phyloP scores from a whole-genome alignment of 2,797 vertebrate genomes.

The Tarsius wallacei region DNA sequence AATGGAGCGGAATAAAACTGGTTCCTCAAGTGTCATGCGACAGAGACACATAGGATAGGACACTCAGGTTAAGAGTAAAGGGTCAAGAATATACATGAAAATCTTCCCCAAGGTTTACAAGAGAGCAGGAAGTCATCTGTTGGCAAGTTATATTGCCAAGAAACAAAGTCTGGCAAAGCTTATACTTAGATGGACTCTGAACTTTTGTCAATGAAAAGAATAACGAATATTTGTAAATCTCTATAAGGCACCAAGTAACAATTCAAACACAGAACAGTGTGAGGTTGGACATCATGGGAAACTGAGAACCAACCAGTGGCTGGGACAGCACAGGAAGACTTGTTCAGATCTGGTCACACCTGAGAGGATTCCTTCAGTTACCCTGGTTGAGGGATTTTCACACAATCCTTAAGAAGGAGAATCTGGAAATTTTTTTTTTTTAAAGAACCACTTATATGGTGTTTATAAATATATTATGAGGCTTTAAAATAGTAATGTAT shows the following conservation, averaged over 20 bases:
- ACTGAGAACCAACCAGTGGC: neutral
- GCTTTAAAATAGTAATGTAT: neutral
- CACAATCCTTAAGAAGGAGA: neutral
- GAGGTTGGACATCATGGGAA: neutral
- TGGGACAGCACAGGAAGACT: neutral
- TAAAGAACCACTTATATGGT: neutral
- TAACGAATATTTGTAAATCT: neutral
- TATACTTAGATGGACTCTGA: conserved; percentile 9
- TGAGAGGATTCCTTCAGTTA: neutral
- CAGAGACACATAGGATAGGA: neutral
- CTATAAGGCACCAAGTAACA: neutral
- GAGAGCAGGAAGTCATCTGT: neutral
- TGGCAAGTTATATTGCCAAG: neutral
- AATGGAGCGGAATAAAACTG: neutral
- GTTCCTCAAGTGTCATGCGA: neutral
- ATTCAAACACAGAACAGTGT: neutral
- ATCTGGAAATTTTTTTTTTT: neutral
- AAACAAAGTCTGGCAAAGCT: neutral
- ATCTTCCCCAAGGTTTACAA: neutral
- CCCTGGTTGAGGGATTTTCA: neutral
- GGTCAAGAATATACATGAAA: neutral
- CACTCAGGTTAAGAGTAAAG: neutral
- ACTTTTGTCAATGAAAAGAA: neutral
- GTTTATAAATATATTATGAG: neutral
- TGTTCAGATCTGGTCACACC: neutral